Evolutionary conservation across 2,797 vertebrate species (phyloP), one percentile per base, ranked within the genome.

Genomic region (Xiphorhynchus erythropygius): DNA sequence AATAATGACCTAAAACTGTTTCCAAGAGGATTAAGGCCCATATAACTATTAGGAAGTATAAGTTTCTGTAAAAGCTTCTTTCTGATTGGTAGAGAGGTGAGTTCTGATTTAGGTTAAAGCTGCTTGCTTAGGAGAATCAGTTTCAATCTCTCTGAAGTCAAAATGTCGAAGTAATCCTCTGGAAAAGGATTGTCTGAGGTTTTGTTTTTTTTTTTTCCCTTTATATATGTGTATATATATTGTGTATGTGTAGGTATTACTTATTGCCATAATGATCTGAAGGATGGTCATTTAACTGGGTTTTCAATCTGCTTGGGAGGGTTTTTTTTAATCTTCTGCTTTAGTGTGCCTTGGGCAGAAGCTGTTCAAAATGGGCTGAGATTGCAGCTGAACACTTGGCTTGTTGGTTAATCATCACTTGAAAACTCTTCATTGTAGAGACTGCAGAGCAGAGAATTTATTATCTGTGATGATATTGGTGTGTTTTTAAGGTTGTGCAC

Each of bases 1-100:
- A 97, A 98, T 97, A 97, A 97, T 95, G 95, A 97, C 96, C 93
- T 97, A 96, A 97, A 97, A 96, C 90, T 94, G 89, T 97, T 97
- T 98, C 90, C 80, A 89, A 96, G 92, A 97, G 86, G 92, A 97
- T 97, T 96, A 97, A 90, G 84, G 74, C 83, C 90, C 90, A 53
- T 82, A 57, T 90, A 96, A 94, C 88, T 94, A 73, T 69, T 88
- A 88, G 68, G 78, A 97, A 96, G 69, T 93, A 65, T 27, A 90
- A 90, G 65, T 93, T 88, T 93, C 67, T 81, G 46, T 49, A 93
- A 95, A 87, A 91, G 70, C 65, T 83, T 73, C 65, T 89, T 88
- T 94, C 71, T 92, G 74, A 89, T 93, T 96, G 87, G 90, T 37
- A 23, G 81, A 82, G 87, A 95, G 65, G 84, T 95, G 78, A 93